Evolutionary conservation across 2,113 vertebrate species (phyloP).

Genomic region (Lates calcarifer): DNA sequence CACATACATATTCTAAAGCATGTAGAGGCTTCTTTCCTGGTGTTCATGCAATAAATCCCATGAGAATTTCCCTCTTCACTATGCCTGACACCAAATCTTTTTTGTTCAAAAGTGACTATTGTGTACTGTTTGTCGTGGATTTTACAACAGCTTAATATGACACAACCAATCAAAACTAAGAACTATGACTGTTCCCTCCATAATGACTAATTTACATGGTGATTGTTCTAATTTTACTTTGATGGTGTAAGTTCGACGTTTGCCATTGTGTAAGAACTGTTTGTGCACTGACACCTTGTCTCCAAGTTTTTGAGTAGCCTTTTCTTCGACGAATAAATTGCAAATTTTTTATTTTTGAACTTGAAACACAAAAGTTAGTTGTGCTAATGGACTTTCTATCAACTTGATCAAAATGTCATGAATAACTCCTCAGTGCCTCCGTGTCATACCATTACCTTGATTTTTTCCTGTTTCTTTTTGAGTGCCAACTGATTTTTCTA

Average conservation of each 20-base stretch:
- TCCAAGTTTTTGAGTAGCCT: too few species aligned
- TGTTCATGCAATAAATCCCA: neutral
- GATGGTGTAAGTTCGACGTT: neutral
- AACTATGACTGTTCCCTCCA: neutral
- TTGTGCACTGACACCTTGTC: too few species aligned
- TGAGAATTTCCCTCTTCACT: conserved; percentile 1
- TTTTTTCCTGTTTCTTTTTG: neutral
- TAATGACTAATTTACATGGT: neutral
- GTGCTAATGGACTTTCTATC: too few species aligned
- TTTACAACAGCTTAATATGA: neutral
- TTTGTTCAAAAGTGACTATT: neutral
- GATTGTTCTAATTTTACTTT: neutral
- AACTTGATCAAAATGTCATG: neutral
- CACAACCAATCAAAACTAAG: neutral
- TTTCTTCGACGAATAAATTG: too few species aligned
- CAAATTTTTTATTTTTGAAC: too few species aligned
- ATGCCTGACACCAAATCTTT: neutral
- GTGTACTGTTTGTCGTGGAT: neutral
- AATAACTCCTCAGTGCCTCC: neutral
- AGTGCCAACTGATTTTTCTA: conserved; percentile 6
- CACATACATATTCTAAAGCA: conserved; percentile 21
- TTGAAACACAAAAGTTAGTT: too few species aligned
- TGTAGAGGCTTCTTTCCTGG: conserved; percentile 2
- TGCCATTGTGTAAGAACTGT: neutral
- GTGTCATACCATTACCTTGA: neutral